A percentile compares a stretch with the other conserved stretches of the same genome.
phyloP scores from a whole-genome alignment of 1,140 invertebrate genomes.

The Brachionus plicatilis region DNA sequence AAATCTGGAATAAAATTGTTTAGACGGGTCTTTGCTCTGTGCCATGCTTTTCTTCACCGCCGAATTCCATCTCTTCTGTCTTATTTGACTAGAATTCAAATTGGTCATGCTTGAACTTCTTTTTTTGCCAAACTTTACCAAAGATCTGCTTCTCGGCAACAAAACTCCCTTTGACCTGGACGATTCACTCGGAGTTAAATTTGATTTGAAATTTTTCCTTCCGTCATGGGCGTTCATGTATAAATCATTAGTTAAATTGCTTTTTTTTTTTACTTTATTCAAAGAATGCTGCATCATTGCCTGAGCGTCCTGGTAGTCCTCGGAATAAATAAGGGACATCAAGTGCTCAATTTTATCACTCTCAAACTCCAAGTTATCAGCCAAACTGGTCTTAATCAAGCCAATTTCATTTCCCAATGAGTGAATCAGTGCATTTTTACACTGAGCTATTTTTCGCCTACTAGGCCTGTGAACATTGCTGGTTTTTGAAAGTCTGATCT shows the following conservation, averaged over 20 bases:
- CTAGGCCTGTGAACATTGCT: neutral
- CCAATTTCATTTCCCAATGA: neutral
- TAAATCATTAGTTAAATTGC: neutral
- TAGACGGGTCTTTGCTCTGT: constrained; percentile 1
- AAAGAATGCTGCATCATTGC: constrained; percentile 9
- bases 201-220: neutral
- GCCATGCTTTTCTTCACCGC: neutral
- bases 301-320: constrained; percentile 28
- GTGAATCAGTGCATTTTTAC: neutral
- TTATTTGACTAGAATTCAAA: neutral
- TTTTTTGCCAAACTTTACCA: constrained; percentile 12
- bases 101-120: constrained; percentile 6
- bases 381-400: neutral
- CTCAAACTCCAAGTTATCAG: neutral
- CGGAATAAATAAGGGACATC: neutral
- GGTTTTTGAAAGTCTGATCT: neutral
- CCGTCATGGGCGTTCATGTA: neutral
- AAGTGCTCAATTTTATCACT: neutral
- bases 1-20: constrained; percentile 16
- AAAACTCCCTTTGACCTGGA: constrained; percentile 16
- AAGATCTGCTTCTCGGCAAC: neutral
- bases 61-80: constrained; percentile 2
- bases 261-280: constrained; percentile 6
- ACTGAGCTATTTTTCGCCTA: constrained; percentile 12
- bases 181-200: neutral